Evolutionary conservation across 2,888 invertebrate species (phyloP), one percentile per base, ranked within the genome.

Genomic region (Dinocampus coccinellae): DNA sequence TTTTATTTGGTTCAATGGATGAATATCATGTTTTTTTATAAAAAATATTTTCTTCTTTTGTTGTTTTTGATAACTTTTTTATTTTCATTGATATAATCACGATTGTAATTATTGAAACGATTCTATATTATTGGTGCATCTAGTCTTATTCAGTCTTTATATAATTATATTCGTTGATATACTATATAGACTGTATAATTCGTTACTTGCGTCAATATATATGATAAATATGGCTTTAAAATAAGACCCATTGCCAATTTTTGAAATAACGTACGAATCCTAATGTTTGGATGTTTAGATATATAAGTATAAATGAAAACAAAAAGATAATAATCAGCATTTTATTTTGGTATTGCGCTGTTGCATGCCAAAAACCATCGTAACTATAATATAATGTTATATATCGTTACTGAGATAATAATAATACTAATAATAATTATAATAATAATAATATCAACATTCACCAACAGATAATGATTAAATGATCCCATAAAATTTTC

Each of bases 131-230:
- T 79, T 80, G 78, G 84, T 83, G 84, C 84, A 83, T 84, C 84
- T 84, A 84, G 84, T 84, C 84, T 80, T 82, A 81, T 83, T 78
- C 81, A 81, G 77, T 82, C 80, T 78, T 79, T 75, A 78, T 79
- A 78, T 53, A 75, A 77, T 79, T 81, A 77, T 74, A 75, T 73
- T 53, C 72, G 66, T 29, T 58, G n/a, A 34, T 60, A 58, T 52
- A 36, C 20, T 52, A 52, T 33, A 22, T 11, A 55, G 22, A 55
- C 2, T 26, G 13, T 26, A 55, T 55, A 22, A 11, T 24, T 6
- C 11, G 24, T 24, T 16, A 1, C 16, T 16, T 16, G 47, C n/a
- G 47, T 16, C 47, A 20, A 47, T 16, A n/a, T 39, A n/a, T 13
- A 39, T n/a, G 29, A 16, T 20, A 16, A 47, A 47, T 16, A 47